These are phyloP conservation scores for Apodemus sylvaticus DNA, from an alignment of 2,113 vertebrate genomes.

Conservation along the genomic window DNA sequence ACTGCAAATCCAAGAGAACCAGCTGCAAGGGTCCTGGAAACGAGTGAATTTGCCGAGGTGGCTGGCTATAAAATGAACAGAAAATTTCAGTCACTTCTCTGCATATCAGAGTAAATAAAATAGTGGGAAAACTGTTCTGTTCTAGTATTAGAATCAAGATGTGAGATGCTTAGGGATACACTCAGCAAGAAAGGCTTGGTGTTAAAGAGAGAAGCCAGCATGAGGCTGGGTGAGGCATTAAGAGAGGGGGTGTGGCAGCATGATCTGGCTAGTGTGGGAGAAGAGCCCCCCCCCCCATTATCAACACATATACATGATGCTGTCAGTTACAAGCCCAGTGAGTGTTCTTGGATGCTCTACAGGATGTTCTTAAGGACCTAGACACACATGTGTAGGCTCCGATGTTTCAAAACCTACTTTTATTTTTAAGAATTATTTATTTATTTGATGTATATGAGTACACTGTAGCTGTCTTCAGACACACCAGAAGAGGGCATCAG, in stretches of 20 bases:
- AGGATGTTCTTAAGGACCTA: neutral
- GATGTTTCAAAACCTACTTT: too few relatives aligned
- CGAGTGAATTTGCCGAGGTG: neutral
- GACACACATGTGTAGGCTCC: neutral
- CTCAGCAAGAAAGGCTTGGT: neutral
- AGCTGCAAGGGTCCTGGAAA: neutral
- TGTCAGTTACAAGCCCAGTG: neutral
- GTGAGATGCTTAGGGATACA: neutral
- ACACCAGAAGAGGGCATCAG: too few relatives aligned
- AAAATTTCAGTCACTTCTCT: neutral
- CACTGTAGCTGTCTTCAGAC: too few relatives aligned
- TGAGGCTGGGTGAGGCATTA: neutral
- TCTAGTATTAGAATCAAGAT: neutral
- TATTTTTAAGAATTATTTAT: too few relatives aligned
- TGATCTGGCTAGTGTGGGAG: neutral
- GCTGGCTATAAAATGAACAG: neutral
- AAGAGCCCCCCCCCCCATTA: too few relatives aligned
- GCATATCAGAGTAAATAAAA: neutral
- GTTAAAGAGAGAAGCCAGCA: neutral
- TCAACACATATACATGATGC: too few relatives aligned
- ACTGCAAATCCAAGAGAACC: neutral
- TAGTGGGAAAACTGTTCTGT: neutral
- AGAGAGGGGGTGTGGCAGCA: neutral
- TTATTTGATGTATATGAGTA: too few relatives aligned
- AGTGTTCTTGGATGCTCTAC: neutral